Evolutionary conservation across 53 echinoderm and acorn worm species (phyloP).

Genomic region (Patiria pectinifera): DNA sequence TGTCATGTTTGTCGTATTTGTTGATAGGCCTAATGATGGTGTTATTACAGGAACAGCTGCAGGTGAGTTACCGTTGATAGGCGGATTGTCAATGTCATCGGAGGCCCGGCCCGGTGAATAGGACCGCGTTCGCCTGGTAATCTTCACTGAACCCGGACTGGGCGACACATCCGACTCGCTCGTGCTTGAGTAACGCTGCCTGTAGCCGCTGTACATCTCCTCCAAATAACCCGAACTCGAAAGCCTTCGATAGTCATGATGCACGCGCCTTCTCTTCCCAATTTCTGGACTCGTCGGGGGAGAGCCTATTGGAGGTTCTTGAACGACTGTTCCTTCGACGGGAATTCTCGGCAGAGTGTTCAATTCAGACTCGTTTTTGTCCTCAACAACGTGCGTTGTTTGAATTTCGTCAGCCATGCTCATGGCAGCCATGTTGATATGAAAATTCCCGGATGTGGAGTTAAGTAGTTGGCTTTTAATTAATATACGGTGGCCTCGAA

Average conservation of each 20-base stretch:
- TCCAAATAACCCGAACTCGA: constrained; percentile 98
- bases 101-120: constrained; percentile 46
- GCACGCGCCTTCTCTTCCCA: constrained; percentile 86
- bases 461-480: not conserved
- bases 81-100: constrained; percentile 7
- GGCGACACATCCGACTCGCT: constrained; percentile 94
- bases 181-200: constrained; percentile 91
- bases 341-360: not conserved
- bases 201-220: constrained; percentile 85
- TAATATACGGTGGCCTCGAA: constrained; percentile 17
- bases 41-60: constrained; percentile 40
- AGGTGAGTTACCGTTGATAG: constrained; percentile 52
- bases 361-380: constrained; percentile 41
- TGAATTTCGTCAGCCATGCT: constrained; percentile 50
- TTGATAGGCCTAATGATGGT: constrained; percentile 20
- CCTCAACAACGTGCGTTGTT: constrained; percentile 60
- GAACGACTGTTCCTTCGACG: not conserved
- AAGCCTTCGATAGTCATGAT: constrained; percentile 94
- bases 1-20: constrained; percentile 31
- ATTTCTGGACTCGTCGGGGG: constrained; percentile 80
- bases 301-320: constrained; percentile 17
- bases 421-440: constrained; percentile 44
- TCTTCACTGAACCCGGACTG: constrained; percentile 59
- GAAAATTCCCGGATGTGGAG: constrained; percentile 40
- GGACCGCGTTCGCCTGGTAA: constrained; percentile 42